These are phyloP conservation scores for Mionectes olivaceus DNA, from an alignment of 2,797 vertebrate species.

Conservation along the genomic window DNA sequence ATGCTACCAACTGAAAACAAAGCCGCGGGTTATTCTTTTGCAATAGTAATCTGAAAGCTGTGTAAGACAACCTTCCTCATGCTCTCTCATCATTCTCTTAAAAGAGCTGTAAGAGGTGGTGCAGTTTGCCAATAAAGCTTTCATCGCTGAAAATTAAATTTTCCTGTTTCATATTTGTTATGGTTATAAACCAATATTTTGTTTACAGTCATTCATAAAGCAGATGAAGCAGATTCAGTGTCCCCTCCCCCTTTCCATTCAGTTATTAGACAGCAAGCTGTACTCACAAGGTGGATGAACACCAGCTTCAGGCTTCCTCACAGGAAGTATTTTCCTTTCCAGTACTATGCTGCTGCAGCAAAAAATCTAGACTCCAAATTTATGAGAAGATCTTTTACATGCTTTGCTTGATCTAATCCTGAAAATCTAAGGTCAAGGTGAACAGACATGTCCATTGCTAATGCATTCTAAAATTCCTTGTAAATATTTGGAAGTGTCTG, in stretches of 20 bases:
- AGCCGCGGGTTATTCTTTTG: background rate
- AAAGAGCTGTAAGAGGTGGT: rapidly evolving
- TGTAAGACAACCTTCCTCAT: background rate
- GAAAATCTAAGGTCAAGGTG: background rate
- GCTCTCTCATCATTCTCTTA: background rate
- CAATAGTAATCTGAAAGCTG: background rate
- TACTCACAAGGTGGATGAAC: background rate
- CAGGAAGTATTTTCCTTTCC: background rate
- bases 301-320: background rate
- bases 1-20: background rate
- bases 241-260: background rate
- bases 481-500: background rate
- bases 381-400: background rate
- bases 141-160: background rate
- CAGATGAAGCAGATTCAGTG: background rate
- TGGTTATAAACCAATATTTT: background rate
- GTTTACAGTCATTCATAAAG: background rate
- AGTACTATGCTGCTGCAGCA: background rate
- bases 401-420: background rate
- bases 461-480: background rate
- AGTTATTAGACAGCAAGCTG: background rate
- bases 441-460: background rate
- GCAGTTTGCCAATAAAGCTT: background rate
- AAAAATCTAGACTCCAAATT: background rate
- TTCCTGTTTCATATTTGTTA: background rate